Evolutionary conservation across 2,888 invertebrate species (phyloP), one percentile per base, ranked within the genome.

Genomic region (Latheticus oryzae): DNA sequence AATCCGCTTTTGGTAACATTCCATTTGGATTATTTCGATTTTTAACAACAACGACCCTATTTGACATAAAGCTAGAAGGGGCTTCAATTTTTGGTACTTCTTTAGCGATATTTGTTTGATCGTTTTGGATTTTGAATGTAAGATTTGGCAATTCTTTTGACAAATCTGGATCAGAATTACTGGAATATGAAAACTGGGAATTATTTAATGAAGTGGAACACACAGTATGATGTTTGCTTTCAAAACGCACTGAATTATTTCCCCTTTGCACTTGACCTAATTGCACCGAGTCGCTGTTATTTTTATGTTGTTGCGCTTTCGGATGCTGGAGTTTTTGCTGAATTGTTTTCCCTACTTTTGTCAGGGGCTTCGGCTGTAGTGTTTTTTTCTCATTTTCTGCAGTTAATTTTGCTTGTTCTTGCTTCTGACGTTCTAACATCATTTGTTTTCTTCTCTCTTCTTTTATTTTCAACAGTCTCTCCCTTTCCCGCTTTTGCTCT

Each of bases 401-500:
- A n/a, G n/a, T n/a, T n/a, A n/a, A 32, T n/a, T 32, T 35, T n/a
- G 15, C n/a, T 16, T 42, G 15, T 15, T 30, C 32, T 8, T 30
- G 5, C 11, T 33, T 24, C 12, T 37, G 32, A 3, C 24, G 23
- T 17, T 54, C 16, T 15, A 37, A 16, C 33, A 50, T 3, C 42
- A 38, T 42, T 15, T 16, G 58, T 21, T 37, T 43, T 47, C 63
- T 43, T 45, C 58, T 38, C 40, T 63, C 58, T 43, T 63, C 63
- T 47, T 63, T 63, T 9, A 42, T 35, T 23, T 51, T 21, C 4
- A 60, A 50, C 1, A 61, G 28, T 9, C 43, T 47, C 26, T 63
- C 63, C 4, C 63, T 12, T 47, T 61, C 50, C 3, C 37, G 21
- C 35, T 63, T 63, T 35, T 63, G 63, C 23, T 61, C 58, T 32